Evolutionary conservation across 1,140 invertebrate species (phyloP).

Genomic region (Plutomurus gul): DNA sequence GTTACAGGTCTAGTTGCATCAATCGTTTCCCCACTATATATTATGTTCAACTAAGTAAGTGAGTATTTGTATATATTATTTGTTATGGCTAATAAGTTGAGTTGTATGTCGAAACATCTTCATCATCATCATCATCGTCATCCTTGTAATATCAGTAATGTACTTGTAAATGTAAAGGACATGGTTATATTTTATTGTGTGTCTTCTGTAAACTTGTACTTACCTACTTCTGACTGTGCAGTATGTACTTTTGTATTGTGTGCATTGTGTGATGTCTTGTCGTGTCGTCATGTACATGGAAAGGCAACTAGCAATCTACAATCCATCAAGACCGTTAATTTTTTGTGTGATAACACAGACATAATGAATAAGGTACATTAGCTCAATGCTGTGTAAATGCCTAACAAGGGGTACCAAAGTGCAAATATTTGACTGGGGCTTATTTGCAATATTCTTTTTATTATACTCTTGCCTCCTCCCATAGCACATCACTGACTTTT

Average conservation of each 20-base stretch:
- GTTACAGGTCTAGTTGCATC: no score
- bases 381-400: slow-evolving; percentile 29
- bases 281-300: neutral
- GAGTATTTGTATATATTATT: slow-evolving; percentile 12
- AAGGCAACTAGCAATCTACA: slow-evolving; percentile 4
- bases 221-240: no score
- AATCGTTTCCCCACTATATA: no score
- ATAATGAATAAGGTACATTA: slow-evolving; percentile 38
- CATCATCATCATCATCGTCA: neutral
- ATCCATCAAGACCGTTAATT: slow-evolving; percentile 32
- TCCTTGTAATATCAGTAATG: neutral
- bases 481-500: neutral
- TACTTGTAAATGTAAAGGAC: neutral
- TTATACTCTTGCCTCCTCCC: slow-evolving; percentile 5
- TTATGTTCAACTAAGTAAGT: no score
- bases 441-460: slow-evolving; percentile 49
- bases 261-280: slow-evolving; percentile 3
- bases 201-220: no score
- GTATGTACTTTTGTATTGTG: no score
- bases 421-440: slow-evolving; percentile 45
- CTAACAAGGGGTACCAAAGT: slow-evolving; percentile 36
- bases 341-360: slow-evolving; percentile 1
- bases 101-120: slow-evolving; percentile 5
- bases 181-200: neutral
- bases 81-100: neutral